Base-by-base conservation (phyloP, 2,797 vertebrate genomes). In the Aldrovandia affinis region DNA sequence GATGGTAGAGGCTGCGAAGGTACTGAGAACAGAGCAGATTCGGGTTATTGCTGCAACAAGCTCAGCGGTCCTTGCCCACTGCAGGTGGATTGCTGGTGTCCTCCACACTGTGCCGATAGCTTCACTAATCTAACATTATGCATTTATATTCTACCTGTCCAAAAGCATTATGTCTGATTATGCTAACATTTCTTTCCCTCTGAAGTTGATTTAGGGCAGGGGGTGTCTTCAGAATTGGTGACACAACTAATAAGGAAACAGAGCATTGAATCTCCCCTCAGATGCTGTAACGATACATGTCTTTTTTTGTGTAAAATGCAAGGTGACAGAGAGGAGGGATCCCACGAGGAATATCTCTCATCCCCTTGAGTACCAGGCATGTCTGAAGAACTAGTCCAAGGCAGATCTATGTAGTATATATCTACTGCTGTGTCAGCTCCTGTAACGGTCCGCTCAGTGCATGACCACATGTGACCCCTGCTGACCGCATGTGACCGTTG, bases 1-100 rank as follows among this genome's bases (percentile, higher is more conserved):
- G 81, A 99, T 99, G 98, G 98, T 99, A 83, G 98, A 99, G 90
- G 98, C 98, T 52, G 98, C 98, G 22, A 99, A 99, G 97, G 98
- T 99, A 91, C 36, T 18, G 86, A 75, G 79, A 55, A 18, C 18
- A 0, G 9, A 42, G 3, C 22, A 54, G 47, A 8, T 22, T 20
- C 22, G n/a, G 82, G 20, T 20, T 42, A 25, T 75, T 1, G 0
- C 25, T 25, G 39, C 8, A 22, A 73, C 36, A 8, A 75, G 70
- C 33, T 39, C 33, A 36, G 33, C 25, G 33, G 2, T 36, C 15
- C 28, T 36, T 10, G 14, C 15, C 18, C 33, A 70, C 14, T 7
- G 33, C 33, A 5, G 6, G 8, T 12, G 22, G 39, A 36, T 14
- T 12, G 55, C 39, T 44, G 78, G 78, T 39, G 54, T 18, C n/a